Percentiles rank a stretch among this genome's conserved stretches.
Conservation (phyloP, 2,797 vertebrate genomes). For the Aplochiton taeniatus region DNA sequence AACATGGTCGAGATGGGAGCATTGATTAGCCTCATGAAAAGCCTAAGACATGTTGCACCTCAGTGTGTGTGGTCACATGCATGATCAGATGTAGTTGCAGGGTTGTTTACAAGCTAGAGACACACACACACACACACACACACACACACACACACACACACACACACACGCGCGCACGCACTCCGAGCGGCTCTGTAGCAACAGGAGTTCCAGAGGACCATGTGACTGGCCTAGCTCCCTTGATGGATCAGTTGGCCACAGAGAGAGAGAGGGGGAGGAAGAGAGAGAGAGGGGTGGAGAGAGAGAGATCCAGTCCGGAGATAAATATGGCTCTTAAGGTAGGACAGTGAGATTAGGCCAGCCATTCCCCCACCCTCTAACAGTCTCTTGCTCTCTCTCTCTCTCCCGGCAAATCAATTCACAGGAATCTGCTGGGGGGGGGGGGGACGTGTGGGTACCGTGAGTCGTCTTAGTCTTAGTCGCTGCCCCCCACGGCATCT, state of each 20-base stretch:
- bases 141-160: not conserved
- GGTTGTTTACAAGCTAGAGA: not conserved
- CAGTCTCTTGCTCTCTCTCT: constrained; percentile 31
- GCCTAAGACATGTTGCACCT: not conserved
- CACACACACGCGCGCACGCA: constrained; percentile 24
- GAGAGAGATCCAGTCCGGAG: constrained; percentile 69
- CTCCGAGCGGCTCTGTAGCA: constrained; percentile 43
- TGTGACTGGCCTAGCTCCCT: constrained; percentile 67
- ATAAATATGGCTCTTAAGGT: constrained; percentile 65
- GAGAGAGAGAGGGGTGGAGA: not conserved
- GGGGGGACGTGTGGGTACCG: too few relatives aligned
- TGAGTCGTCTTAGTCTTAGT: too few relatives aligned
- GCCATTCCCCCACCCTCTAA: constrained; percentile 8
- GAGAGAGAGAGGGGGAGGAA: not conserved
- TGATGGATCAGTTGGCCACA: not conserved
- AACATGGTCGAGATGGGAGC: too few relatives aligned
- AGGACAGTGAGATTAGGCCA: constrained; percentile 39
- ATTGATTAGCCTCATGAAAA: not conserved
- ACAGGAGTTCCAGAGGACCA: constrained; percentile 65
- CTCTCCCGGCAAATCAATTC: not conserved
- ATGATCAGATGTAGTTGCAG: not conserved
- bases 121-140: not conserved
- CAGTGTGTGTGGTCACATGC: not conserved
- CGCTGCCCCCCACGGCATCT: too few relatives aligned
- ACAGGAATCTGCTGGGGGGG: too few relatives aligned